phyloP scores from a whole-genome alignment of 1,140 invertebrate genomes.

The Solen grandis region DNA sequence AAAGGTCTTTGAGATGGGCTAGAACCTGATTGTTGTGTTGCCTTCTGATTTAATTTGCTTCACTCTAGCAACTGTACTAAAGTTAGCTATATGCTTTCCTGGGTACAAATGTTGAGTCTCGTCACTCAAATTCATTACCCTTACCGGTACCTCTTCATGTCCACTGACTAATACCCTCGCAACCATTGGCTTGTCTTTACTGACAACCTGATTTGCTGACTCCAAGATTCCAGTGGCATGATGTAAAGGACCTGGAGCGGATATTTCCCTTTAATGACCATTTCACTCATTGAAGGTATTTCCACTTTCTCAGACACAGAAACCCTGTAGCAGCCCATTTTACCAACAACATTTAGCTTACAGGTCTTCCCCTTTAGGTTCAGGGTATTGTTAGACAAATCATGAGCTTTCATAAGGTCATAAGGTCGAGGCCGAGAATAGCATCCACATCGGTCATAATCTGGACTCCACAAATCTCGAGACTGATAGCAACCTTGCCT shows the following conservation, averaged over 20 bases:
- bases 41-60: not conserved
- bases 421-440: no score
- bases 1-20: not conserved
- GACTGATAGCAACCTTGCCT: no score
- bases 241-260: not conserved
- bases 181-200: not conserved
- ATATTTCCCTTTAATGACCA: not conserved
- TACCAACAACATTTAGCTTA: not conserved
- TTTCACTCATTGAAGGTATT: not conserved
- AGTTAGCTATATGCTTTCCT: not conserved
- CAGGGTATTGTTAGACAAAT: no score
- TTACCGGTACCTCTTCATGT: not conserved
- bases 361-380: not conserved
- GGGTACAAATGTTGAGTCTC: not conserved
- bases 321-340: slow-evolving; percentile 1
- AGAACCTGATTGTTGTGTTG: no score
- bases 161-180: not conserved
- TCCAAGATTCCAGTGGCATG: not conserved
- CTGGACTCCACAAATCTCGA: no score
- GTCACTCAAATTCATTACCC: not conserved
- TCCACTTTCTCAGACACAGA: not conserved
- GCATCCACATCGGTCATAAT: no score
- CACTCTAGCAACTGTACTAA: not conserved
- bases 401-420: no score
- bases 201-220: not conserved